A percentile compares a stretch with the other conserved stretches of the same genome.
Evolutionary conservation across 2,888 invertebrate species (phyloP).

Genomic region (Spialia ferax): DNA sequence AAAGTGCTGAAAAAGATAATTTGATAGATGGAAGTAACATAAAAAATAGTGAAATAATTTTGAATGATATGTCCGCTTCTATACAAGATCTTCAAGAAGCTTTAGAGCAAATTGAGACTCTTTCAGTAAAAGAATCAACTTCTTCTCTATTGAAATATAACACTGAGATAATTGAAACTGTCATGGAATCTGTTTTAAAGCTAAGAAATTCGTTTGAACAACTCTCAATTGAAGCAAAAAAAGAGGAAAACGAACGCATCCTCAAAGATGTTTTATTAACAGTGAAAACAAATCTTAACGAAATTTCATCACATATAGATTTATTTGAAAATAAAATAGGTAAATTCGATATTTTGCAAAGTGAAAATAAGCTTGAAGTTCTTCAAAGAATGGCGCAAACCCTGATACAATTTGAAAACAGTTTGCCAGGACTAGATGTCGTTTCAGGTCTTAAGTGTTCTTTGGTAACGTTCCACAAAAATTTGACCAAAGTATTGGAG

Average conservation of each 20-base stretch:
- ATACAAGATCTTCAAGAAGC: conserved; percentile 81
- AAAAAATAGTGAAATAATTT: conserved; percentile 68
- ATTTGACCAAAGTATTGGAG: conserved; percentile 85
- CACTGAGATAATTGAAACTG: conserved; percentile 88
- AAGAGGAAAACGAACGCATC: conserved; percentile 57
- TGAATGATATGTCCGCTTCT: conserved; percentile 77
- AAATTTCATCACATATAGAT: conserved; percentile 67
- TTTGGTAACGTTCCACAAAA: conserved; percentile 75
- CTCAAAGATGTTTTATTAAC: conserved; percentile 56
- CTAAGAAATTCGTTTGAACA: conserved; percentile 87
- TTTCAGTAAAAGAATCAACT: conserved; percentile 83
- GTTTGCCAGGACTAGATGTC: conserved; percentile 63
- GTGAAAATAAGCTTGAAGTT: conserved; percentile 75
- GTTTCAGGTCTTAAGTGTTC: conserved; percentile 61
- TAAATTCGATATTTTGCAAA: conserved; percentile 71
- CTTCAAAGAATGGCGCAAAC: conserved; percentile 81
- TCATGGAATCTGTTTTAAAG: conserved; percentile 88
- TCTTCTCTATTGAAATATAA: conserved; percentile 75
- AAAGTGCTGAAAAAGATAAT: conserved; percentile 63
- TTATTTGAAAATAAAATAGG: conserved; percentile 67
- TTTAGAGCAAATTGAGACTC: conserved; percentile 78
- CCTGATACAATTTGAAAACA: conserved; percentile 75
- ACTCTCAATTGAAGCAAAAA: conserved; percentile 62
- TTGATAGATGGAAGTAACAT: conserved; percentile 55
- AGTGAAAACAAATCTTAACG: conserved; percentile 68